Conservation (phyloP, 2,888 invertebrate species). For the Epiblema foenella region DNA sequence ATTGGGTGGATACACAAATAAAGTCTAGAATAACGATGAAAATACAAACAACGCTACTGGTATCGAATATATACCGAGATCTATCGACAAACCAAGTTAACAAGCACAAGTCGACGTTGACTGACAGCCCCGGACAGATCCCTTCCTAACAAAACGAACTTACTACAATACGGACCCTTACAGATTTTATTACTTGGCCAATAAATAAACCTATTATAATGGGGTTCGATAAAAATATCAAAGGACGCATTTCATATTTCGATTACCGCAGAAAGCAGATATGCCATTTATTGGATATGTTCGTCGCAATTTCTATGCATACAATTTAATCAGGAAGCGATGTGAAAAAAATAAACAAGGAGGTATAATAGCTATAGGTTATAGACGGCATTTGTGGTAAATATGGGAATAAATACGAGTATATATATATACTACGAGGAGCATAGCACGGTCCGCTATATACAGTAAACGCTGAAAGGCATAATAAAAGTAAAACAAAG, state of each 20-base stretch:
- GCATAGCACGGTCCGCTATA: not conserved
- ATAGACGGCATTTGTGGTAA: not conserved
- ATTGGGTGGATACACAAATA: not conserved
- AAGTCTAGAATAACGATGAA: not conserved
- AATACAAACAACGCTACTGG: not conserved
- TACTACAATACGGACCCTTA: constrained; percentile 74
- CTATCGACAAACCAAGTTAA: constrained; percentile 60
- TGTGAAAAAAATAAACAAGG: not conserved
- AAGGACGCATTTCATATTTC: constrained; percentile 61
- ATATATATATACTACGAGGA: too few relatives aligned
- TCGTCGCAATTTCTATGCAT: constrained; percentile 58
- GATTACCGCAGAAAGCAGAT: constrained; percentile 62
- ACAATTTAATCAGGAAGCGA: not conserved
- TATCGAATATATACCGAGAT: constrained; percentile 44
- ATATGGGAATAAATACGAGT: not conserved
- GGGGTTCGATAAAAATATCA: constrained; percentile 59
- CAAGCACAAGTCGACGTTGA: constrained; percentile 67
- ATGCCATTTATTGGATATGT: constrained; percentile 65
- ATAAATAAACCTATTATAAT: constrained; percentile 81
- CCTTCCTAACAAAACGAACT: constrained; percentile 73
- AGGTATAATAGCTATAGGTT: too few relatives aligned
- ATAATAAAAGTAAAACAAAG: not conserved
- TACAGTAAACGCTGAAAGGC: not conserved
- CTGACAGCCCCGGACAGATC: constrained; percentile 65
- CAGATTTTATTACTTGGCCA: constrained; percentile 73